Percentiles rank a stretch among this genome's conserved stretches.
phyloP scores from a whole-genome alignment of 1,140 invertebrate species.

The Melipona quadrifasciata region DNA sequence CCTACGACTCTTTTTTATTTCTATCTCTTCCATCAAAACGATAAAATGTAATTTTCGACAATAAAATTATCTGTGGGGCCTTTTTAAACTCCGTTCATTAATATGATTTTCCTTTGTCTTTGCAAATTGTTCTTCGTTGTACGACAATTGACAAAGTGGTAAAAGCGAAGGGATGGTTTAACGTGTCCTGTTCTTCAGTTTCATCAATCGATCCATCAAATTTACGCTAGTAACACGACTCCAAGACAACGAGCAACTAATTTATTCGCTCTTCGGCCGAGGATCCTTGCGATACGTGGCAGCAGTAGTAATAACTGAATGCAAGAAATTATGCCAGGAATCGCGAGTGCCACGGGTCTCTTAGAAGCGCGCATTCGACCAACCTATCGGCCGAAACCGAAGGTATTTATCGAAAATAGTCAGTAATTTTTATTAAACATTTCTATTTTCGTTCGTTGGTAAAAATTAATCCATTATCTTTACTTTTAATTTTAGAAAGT shows the following conservation, averaged over 20 bases:
- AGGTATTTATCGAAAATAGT: constrained; percentile 65
- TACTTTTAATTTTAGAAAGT: neutral
- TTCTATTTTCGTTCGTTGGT: neutral
- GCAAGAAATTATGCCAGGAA: constrained; percentile 67
- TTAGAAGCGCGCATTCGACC: constrained; percentile 75
- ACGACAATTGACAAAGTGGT: neutral
- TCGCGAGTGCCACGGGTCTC: constrained; percentile 77
- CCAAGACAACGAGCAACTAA: constrained; percentile 12
- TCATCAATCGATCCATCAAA: constrained; percentile 56
- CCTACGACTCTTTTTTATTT: no score
- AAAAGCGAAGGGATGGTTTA: neutral
- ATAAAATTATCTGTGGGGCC: neutral
- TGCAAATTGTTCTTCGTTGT: neutral
- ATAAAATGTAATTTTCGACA: neutral
- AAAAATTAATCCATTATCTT: neutral
- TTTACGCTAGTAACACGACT: constrained; percentile 52
- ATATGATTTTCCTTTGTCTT: neutral
- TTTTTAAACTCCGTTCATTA: neutral
- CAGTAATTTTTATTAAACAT: neutral
- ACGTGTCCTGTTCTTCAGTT: neutral
- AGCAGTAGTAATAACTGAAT: neutral
- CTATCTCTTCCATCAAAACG: no score
- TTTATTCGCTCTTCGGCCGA: neutral
- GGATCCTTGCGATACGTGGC: neutral
- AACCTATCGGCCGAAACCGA: constrained; percentile 71